Percentiles rank a stretch among this genome's conserved stretches.
Conservation (phyloP, 2,797 vertebrate species). For the Pseudotriccus pelzelni region DNA sequence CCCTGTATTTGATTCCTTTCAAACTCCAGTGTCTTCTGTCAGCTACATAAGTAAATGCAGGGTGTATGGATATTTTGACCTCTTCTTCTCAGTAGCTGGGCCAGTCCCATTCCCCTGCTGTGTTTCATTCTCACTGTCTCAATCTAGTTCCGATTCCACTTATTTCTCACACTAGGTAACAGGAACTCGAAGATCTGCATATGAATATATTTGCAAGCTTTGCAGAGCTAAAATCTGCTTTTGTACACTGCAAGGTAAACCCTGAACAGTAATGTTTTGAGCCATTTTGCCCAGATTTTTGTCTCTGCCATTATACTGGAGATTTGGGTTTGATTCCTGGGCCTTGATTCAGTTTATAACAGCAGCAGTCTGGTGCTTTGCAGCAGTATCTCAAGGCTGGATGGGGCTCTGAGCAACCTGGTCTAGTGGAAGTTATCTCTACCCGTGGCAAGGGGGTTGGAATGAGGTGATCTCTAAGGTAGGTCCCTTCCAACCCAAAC, state of each 20-base stretch:
- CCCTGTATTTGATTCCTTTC: neutral
- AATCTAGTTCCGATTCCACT: neutral
- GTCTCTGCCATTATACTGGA: neutral
- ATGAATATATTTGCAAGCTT: slow-evolving; percentile 10
- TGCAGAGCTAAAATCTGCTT: neutral
- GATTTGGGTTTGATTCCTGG: neutral
- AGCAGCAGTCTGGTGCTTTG: neutral
- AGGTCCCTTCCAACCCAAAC: neutral
- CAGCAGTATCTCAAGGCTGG: neutral
- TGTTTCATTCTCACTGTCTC: neutral
- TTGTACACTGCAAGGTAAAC: neutral
- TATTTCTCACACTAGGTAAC: neutral
- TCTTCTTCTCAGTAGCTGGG: neutral
- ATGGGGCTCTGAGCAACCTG: neutral
- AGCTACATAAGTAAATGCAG: neutral
- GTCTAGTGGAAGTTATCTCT: neutral
- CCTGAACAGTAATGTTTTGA: neutral
- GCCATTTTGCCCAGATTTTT: neutral
- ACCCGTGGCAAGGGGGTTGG: neutral
- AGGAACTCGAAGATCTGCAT: neutral
- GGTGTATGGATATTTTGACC: neutral
- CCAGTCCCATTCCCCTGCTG: neutral
- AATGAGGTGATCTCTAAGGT: neutral
- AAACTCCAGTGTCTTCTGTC: neutral
- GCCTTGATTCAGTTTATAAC: neutral